Percentiles rank a stretch among this genome's conserved stretches.
These are phyloP conservation scores for Danaus plexippus DNA, from an alignment of 1,140 invertebrate genomes.

Conservation along the genomic window DNA sequence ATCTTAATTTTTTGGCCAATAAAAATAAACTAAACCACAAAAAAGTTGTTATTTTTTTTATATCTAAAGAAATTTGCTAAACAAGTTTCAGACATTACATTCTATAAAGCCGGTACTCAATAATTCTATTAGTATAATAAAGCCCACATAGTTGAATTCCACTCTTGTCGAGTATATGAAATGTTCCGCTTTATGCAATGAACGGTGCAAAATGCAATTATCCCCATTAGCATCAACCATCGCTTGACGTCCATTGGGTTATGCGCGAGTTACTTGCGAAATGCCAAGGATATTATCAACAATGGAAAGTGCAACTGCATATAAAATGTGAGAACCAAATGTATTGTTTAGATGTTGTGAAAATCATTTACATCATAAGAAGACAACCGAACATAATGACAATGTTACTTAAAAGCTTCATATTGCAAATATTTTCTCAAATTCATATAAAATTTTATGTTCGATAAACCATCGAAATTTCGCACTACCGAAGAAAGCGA, in stretches of 20 bases:
- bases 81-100: too few species aligned
- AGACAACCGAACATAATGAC: too few species aligned
- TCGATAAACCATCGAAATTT: too few species aligned
- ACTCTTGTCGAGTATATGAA: constrained; percentile 3
- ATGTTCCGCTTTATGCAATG: constrained; percentile 19
- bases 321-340: constrained; percentile 4
- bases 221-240: constrained; percentile 23
- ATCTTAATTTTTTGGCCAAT: background rate
- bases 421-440: too few species aligned
- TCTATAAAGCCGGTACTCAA: too few species aligned
- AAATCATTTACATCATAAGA: too few species aligned
- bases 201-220: constrained; percentile 28
- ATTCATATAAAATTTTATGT: background rate
- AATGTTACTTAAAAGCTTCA: too few species aligned
- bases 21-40: background rate
- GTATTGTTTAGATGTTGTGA: constrained; percentile 3
- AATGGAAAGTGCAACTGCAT: constrained; percentile 11
- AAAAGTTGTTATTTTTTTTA: constrained; percentile 1
- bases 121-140: too few species aligned
- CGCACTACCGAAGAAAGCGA: constrained; percentile 4
- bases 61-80: background rate
- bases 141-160: too few species aligned
- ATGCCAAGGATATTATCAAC: constrained; percentile 20
- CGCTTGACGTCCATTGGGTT: constrained; percentile 23
- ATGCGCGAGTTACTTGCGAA: constrained; percentile 17